These are phyloP conservation scores for Microcebus murinus DNA, from an alignment of 2,113 vertebrate genomes.

Conservation along the genomic window DNA sequence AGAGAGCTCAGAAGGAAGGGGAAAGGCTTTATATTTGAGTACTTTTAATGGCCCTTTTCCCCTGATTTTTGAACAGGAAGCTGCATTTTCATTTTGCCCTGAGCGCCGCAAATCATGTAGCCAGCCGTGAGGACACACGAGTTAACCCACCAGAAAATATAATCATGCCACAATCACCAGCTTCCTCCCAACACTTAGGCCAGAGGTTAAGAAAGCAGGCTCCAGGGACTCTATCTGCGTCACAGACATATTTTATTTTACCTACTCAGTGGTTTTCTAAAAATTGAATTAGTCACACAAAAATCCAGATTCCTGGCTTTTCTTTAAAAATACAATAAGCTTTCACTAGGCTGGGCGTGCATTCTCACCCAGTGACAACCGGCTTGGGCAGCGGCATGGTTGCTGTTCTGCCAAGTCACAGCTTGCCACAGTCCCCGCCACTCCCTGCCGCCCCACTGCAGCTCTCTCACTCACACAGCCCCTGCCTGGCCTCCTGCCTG, in stretches of 20 bases:
- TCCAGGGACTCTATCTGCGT: not conserved
- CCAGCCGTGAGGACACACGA: not conserved
- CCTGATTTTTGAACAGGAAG: too few relatives aligned
- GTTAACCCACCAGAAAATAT: not conserved
- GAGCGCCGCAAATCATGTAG: not conserved
- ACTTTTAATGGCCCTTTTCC: too few relatives aligned
- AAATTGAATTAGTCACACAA: not conserved
- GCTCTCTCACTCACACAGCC: accelerated
- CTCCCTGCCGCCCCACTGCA: not conserved
- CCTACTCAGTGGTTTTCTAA: not conserved
- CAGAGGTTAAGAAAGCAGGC: not conserved
- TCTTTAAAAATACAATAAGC: not conserved
- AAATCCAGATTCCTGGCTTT: not conserved
- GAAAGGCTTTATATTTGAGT: too few relatives aligned
- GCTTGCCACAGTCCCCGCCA: not conserved
- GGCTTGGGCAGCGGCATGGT: not conserved
- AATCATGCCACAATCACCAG: too few relatives aligned
- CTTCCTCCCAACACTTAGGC: not conserved
- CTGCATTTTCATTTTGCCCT: too few relatives aligned
- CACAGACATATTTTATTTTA: not conserved
- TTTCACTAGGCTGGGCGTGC: not conserved
- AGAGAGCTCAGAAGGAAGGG: not conserved
- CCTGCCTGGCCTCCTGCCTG: not conserved
- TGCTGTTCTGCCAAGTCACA: too few relatives aligned
- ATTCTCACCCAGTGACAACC: too few relatives aligned